Conservation (phyloP, 2,797 vertebrate species). For the Mycteria americana region DNA sequence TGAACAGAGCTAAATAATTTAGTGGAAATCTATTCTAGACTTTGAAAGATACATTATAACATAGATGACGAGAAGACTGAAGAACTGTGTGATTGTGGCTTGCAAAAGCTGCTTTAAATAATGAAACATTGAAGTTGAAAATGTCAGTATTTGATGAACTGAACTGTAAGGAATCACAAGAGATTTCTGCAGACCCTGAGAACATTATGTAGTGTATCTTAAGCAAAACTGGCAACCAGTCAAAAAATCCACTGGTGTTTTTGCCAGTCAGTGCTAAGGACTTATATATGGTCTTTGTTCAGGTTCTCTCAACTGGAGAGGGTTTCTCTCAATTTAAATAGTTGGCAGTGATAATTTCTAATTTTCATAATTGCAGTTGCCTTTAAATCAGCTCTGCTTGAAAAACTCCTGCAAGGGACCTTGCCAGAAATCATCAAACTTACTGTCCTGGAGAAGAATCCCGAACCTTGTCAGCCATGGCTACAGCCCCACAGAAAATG, state of each 20-base stretch:
- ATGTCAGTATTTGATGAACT: not conserved
- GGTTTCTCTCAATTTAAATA: not conserved
- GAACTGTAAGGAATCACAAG: not conserved
- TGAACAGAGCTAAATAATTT: not conserved
- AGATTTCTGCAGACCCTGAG: not conserved
- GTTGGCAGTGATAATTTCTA: not conserved
- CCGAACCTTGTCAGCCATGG: not conserved
- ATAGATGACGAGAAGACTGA: not conserved
- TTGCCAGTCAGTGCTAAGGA: not conserved
- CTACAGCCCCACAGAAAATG: not conserved
- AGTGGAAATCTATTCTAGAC: not conserved
- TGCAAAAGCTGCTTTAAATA: not conserved
- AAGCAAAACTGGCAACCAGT: not conserved
- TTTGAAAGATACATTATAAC: not conserved
- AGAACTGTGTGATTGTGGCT: not conserved
- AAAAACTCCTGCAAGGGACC: not conserved
- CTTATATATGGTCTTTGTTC: not conserved
- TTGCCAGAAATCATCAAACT: not conserved
- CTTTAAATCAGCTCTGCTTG: not conserved
- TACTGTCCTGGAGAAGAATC: not conserved
- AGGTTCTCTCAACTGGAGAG: not conserved
- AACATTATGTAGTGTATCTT: not conserved
- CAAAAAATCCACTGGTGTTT: not conserved
- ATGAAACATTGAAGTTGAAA: not conserved
- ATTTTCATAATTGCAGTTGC: constrained; percentile 6